Percentiles rank a stretch among this genome's conserved stretches.
Conservation (phyloP, 2,797 vertebrate genomes). For the Characodon lateralis region DNA sequence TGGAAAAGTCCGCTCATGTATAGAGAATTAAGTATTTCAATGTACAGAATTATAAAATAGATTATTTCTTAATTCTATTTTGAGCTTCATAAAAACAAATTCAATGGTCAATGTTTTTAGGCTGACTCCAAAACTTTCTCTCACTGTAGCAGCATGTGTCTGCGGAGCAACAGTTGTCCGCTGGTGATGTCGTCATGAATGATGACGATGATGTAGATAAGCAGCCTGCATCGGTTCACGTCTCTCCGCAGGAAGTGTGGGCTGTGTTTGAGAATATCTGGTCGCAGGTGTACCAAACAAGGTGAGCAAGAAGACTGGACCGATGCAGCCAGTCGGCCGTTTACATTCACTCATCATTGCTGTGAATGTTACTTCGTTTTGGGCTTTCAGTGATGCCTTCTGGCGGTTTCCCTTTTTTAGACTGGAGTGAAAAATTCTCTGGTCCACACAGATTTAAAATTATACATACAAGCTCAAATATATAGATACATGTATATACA, state of each 20-base stretch:
- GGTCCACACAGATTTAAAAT: too few species aligned
- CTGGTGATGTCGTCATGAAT: constrained; percentile 71
- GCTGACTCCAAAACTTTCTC: background rate
- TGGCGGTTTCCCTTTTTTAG: background rate
- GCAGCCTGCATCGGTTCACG: constrained; percentile 36
- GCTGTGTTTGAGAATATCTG: constrained; percentile 88
- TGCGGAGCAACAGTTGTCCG: constrained; percentile 36
- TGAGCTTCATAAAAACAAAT: background rate
- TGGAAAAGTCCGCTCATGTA: background rate
- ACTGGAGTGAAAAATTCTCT: background rate
- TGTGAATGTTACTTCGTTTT: background rate
- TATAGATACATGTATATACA: too few species aligned
- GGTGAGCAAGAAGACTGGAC: constrained; percentile 74
- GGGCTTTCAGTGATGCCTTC: background rate
- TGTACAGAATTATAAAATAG: background rate
- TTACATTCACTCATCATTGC: background rate
- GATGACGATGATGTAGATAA: constrained; percentile 60
- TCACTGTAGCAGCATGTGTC: background rate
- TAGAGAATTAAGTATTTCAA: background rate
- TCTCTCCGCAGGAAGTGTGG: constrained; percentile 88
- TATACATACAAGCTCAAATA: too few species aligned
- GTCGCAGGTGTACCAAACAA: constrained; percentile 83
- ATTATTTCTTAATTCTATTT: background rate
- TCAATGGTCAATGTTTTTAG: background rate
- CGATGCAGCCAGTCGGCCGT: background rate